phyloP scores from a whole-genome alignment of 2,113 vertebrate genomes.

The Ictidomys tridecemlineatus region DNA sequence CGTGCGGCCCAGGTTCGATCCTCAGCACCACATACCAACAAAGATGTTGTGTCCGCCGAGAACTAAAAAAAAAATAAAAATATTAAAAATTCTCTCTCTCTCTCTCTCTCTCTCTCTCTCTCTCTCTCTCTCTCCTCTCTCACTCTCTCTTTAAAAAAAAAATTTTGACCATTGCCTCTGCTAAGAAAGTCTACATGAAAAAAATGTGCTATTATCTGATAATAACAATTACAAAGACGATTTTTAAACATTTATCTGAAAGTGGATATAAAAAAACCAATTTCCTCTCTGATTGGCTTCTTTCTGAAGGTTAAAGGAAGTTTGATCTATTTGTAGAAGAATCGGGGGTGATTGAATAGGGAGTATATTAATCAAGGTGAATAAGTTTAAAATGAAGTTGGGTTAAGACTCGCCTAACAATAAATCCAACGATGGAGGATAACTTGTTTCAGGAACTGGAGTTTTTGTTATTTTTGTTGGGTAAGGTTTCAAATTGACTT shows the following conservation, averaged over 20 bases:
- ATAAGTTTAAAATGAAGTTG: background rate
- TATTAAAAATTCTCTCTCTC: no score
- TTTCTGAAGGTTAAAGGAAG: background rate
- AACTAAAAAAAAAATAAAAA: no score
- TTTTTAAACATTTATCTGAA: constrained; percentile 30
- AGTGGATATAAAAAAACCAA: background rate
- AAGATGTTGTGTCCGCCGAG: no score
- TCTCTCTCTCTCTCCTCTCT: no score
- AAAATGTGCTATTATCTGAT: background rate
- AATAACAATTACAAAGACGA: background rate
- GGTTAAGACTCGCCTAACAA: background rate
- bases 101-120: no score
- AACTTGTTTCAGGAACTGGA: constrained; percentile 1
- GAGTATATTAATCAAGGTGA: background rate
- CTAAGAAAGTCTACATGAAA: background rate
- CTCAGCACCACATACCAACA: no score
- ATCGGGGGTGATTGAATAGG: background rate
- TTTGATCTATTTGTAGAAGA: background rate
- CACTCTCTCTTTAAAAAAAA: no score
- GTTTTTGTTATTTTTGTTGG: constrained; percentile 33
- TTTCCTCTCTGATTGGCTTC: background rate
- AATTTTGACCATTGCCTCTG: background rate
- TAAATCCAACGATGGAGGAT: background rate
- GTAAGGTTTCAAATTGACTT: constrained; percentile 57
- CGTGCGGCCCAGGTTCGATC: no score